These are phyloP conservation scores for Polyommatus iphigenia DNA, from an alignment of 2,888 invertebrate species.

Conservation along the genomic window DNA sequence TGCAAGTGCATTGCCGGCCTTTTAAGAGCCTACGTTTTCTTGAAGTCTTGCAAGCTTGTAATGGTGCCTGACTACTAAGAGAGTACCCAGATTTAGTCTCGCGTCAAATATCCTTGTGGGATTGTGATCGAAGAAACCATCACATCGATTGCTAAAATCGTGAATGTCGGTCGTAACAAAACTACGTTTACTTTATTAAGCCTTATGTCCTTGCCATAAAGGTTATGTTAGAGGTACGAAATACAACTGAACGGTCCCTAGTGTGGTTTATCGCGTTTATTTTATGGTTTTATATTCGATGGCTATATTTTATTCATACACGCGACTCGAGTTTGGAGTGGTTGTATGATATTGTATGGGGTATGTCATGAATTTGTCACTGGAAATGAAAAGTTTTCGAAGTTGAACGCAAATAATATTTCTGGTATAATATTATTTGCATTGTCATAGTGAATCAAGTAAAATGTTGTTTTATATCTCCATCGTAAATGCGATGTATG, in stretches of 20 bases:
- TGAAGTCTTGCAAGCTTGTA: no score
- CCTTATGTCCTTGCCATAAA: background rate
- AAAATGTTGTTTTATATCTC: no score
- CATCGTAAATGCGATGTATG: no score
- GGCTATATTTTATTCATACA: slow-evolving; percentile 16
- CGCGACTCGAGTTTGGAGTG: slow-evolving; percentile 6
- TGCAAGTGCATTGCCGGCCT: no score
- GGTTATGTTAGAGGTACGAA: background rate
- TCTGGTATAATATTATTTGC: no score
- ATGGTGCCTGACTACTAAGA: no score
- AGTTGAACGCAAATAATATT: background rate
- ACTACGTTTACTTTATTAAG: background rate
- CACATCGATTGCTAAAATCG: background rate
- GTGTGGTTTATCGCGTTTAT: background rate
- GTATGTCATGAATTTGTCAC: background rate
- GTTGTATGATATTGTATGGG: background rate
- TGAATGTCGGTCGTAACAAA: background rate
- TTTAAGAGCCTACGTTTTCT: no score
- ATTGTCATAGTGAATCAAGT: no score
- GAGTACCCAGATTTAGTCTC: no score
- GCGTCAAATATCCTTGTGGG: background rate
- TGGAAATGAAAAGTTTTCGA: no score
- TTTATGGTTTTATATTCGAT: slow-evolving; percentile 9
- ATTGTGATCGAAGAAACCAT: background rate
- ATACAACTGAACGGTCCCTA: background rate